Base-by-base conservation (phyloP, 2,797 vertebrate species). In the Lutjanus argentimaculatus region DNA sequence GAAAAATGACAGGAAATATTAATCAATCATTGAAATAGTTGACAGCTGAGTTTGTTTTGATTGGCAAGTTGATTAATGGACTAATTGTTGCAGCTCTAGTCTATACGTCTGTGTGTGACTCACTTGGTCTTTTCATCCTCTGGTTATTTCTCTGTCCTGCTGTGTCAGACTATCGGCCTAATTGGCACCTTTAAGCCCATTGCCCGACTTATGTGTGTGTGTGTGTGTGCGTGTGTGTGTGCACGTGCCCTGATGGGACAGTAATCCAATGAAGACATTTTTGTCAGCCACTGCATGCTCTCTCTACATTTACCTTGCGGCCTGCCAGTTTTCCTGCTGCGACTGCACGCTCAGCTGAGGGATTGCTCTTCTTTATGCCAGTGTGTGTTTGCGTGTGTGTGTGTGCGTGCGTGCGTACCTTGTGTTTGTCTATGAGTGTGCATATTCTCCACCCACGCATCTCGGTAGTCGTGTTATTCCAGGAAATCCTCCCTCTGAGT, bases 191-290 rank as follows among this genome's bases (percentile, higher is more conserved):
- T 80, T 61, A 84, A 80, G 62, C 83, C 63, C 42, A 68, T 30
- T 71, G 72, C 68, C 36, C 2, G 17, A 52, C 56, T 65, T 17
- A 45, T 62, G 30, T 76, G 17, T 67, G n/a, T 64, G 25, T 72
- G 77, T 40, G 45, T 73, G 40, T 72, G 67, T 75, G 43, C 77
- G 64, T 51, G 53, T 83, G 69, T 36, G 30, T 21, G 21, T 61
- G 61, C 64, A 56, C 14, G 2, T 81, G 43, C 52, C 73, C 76
- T 43, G 25, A 36, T 57, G 82, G 88, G 79, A 87, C 73, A 75
- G 79, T 91, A 86, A 93, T 88, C 87, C 77, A 91, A 86, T 80
- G 82, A 88, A 91, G 81, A 77, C 85, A 75, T 85, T 89, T 92
- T 86, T 84, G 83, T 76, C 66, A 49, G 57, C 65, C 53, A 21